Evolutionary conservation across 2,113 vertebrate species (phyloP), one percentile per base, ranked within the genome.

Genomic region (Plectropomus leopardus): DNA sequence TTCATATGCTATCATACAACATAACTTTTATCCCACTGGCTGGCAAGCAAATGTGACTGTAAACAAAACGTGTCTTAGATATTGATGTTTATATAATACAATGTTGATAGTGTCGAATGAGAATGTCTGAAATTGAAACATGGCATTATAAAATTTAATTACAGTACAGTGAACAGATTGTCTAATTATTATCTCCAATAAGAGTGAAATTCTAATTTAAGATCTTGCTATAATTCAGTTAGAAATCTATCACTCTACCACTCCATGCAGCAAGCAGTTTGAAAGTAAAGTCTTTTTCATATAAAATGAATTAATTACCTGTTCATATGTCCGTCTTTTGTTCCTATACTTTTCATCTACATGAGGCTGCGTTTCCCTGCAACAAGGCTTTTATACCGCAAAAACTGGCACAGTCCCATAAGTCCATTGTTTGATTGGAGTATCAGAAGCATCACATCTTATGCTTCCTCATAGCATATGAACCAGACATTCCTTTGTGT

Each of bases 251-350:
- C n/a, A n/a, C n/a, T n/a, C n/a, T n/a, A n/a, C n/a, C n/a, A n/a
- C n/a, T n/a, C n/a, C n/a, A 40, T 19, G 17, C 36, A n/a, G 26
- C 26, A 66, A 61, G 24, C 23, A 57, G 17, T 58, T 51, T 32
- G 4, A 32, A 58, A 58, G 9, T 3, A 1, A 40, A 10, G 36
- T 57, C 3, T 9, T 5, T n/a, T 21, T 34, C 17, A 16, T 47
- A 45, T 1, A 28, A 57, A 67, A 76, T 28, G 14, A 59, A 34
- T n/a, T 2, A 7, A 26, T 75, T 86, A 86, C 84, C 84, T 84
- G 61, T 57, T 57, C 24, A 57, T 21, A 28, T 19, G 28, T 17
- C n/a, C 36, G 57, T 32, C 53, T 32, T 32, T 9, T 21, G 21
- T 4, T 54, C 36, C 11, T 40, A 40, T 10, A 40, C 36, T 10